These are phyloP conservation scores for Ptychodera flava DNA, from an alignment of 35 echinoderm and acorn worm genomes.

Conservation along the genomic window DNA sequence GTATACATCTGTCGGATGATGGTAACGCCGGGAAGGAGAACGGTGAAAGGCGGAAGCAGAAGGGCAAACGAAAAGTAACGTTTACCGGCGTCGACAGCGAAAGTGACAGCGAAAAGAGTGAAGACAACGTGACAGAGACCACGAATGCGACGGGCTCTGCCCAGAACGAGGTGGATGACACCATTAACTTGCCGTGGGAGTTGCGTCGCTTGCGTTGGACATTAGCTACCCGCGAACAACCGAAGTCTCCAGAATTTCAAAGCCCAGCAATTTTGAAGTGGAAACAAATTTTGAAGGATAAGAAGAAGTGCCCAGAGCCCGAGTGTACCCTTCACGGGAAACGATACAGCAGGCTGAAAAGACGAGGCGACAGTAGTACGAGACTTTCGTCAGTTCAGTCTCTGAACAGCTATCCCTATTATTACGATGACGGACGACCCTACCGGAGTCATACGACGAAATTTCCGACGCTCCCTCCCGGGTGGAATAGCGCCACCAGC, in stretches of 20 bases:
- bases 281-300: not conserved
- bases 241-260: not conserved
- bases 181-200: not conserved
- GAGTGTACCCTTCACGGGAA: not conserved
- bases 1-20: not conserved
- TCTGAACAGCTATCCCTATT: too few relatives aligned
- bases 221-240: not conserved
- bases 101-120: not conserved
- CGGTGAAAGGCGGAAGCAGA: not conserved
- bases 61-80: not conserved
- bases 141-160: not conserved
- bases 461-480: not conserved
- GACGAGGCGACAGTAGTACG: too few relatives aligned
- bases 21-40: not conserved
- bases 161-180: not conserved
- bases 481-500: not conserved
- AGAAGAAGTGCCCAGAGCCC: not conserved
- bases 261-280: not conserved
- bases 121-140: not conserved
- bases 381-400: too few relatives aligned
- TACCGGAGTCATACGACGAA: too few relatives aligned
- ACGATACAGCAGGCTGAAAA: not conserved
- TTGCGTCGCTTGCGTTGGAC: not conserved
- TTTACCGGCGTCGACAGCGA: not conserved
- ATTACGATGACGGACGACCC: too few relatives aligned